Percentiles rank a stretch among this genome's conserved stretches.
Conservation (phyloP, 2,113 vertebrate species). For the Eira barbara region DNA sequence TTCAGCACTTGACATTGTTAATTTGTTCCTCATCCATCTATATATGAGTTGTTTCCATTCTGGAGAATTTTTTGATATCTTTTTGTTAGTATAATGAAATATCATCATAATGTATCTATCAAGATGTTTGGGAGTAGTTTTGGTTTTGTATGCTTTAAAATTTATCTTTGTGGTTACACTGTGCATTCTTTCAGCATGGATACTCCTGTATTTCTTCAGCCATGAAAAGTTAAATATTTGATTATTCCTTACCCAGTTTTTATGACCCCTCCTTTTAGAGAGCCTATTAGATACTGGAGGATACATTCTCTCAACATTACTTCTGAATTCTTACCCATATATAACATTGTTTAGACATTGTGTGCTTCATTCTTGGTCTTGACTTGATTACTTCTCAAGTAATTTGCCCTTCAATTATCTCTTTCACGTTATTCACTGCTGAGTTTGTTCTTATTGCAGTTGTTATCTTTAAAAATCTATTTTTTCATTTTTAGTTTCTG, state of each 20-base stretch:
- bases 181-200: too few relatives aligned
- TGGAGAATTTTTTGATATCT: neutral
- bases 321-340: neutral
- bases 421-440: neutral
- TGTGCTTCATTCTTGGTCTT: neutral
- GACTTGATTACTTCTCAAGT: neutral
- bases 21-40: neutral
- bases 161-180: neutral
- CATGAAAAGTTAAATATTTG: neutral
- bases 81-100: neutral
- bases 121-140: neutral
- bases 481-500: neutral
- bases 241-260: neutral
- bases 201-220: neutral
- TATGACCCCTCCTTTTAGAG: neutral
- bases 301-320: neutral
- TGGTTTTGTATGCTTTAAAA: neutral
- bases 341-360: neutral
- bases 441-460: neutral
- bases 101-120: neutral
- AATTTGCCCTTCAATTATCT: neutral
- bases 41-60: neutral
- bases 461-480: neutral
- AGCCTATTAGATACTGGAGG: neutral
- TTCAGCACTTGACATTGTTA: neutral